Base-by-base conservation (phyloP, 92 coral and sea anemone genomes). In the Porites divaricata region DNA sequence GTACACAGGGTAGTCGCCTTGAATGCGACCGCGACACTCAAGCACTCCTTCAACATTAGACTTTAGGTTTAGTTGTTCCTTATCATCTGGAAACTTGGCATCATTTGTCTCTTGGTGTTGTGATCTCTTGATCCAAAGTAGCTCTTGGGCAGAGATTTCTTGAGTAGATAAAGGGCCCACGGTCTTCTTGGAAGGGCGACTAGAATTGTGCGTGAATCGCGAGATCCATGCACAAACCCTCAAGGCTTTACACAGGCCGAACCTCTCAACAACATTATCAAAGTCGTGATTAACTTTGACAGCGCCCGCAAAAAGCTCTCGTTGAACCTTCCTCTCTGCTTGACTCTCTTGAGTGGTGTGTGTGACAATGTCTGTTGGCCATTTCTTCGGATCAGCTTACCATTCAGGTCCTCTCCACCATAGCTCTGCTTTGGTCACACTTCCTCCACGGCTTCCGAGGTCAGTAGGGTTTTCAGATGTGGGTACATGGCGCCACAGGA, bases 381-480 rank as follows among this genome's bases (percentile, higher is more conserved):
- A 81, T 13, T 66, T 66, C 8, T 21, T 75, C 50, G 16, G 87
- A 20, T 88, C 83, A 48, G 87, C 21, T n/a, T 81, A 49, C 83
- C 91, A 88, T 8, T 9, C 20, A 13, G 91, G 91, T 51, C 91
- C 91, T 21, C 62, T 63, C 82, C 82, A 88, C 87, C 87, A 81
- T 24, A 81, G 69, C 26, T 81, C 76, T 41, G 52, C 87, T 64
- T 72, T 72, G 35, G 56, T 54, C 26, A 88, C 91, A 14, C 76
- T n/a, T 6, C 88, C 88, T 2, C 85, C 92, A 8, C 85, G 85
- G 74, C 88, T 88, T 7, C 86, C 81, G 21, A 83, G 79, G 76
- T 88, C 85, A 58, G 92, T 85, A 7, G 91, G 82, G 72, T 88
- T 83, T 16, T 88, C 88, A 13, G 79, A 11, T 6, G 92, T 83